Base-by-base conservation (phyloP, 2,888 invertebrate genomes). In the Diplazon laetatorius region DNA sequence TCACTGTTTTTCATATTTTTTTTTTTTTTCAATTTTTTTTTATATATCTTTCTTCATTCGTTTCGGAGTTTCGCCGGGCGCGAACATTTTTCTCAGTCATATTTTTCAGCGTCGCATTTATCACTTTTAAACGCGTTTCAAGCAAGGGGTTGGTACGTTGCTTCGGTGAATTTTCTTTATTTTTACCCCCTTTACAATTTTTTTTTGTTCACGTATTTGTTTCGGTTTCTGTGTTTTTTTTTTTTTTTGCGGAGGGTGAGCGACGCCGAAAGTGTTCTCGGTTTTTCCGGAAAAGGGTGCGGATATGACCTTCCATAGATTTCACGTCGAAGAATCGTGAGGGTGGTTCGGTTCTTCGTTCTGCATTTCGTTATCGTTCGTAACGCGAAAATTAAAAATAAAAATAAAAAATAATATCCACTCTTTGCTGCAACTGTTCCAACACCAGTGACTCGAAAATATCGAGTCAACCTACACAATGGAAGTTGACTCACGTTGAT, bases 31-130 rank as follows among this genome's bases (percentile, higher is more conserved):
- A n/a, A n/a, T n/a, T n/a, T n/a, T n/a, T n/a, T n/a, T n/a, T n/a
- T n/a, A n/a, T n/a, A n/a, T 39, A 42, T 39, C 60, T 25, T 60
- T 62, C 60, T 60, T 59, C 48, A 55, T 76, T 74, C 63, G 76
- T 71, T 62, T 73, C 60, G 62, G 62, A 65, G 70, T 55, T 72
- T 82, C 78, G 71, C 72, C 84, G 82, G 76, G 48, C 78, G 82
- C 81, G 78, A 80, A 80, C 87, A 89, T 89, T 90, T 90, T 88
- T 90, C 90, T 89, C 89, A 89, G 89, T 87, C 89, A 89, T 89
- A 90, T 90, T 89, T 88, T 85, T 84, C 82, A 77, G 78, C 84
- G 78, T 84, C 83, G 87, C 90, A 91, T 91, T 90, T 90, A 91
- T 91, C 91, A 90, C 87, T 88, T 88, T 88, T 87, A 87, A 89